Evolutionary conservation across 2,797 vertebrate species (phyloP).

Genomic region (Parauchenoglanis ngamensis): DNA sequence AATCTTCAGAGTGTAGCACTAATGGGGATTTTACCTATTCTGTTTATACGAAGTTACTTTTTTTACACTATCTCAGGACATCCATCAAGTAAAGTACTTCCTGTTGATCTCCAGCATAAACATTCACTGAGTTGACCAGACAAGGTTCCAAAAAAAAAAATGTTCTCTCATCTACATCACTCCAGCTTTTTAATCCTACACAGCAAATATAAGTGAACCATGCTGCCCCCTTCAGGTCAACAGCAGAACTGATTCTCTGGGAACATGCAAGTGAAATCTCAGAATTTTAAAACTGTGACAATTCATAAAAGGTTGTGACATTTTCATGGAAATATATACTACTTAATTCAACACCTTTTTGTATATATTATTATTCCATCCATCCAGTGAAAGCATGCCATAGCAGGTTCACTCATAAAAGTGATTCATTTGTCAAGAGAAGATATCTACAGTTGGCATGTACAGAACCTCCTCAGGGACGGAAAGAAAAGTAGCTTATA

Average conservation of each 20-base stretch:
- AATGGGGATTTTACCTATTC: not conserved
- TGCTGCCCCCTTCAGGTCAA: slow-evolving; percentile 78
- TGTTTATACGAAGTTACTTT: not conserved
- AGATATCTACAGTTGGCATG: not conserved
- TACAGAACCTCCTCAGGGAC: not conserved
- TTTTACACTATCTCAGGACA: not conserved
- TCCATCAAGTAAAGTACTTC: not conserved
- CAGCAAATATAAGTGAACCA: slow-evolving; percentile 65
- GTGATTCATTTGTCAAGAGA: not conserved
- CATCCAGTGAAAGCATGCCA: not conserved
- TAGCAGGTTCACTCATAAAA: not conserved
- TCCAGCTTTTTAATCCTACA: not conserved
- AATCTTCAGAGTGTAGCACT: not conserved
- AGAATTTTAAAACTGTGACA: not conserved
- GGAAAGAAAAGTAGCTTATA: not conserved
- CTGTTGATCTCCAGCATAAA: not conserved
- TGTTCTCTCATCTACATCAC: not conserved
- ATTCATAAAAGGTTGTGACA: no score
- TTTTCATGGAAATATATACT: not conserved
- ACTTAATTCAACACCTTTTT: not conserved
- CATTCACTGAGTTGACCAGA: not conserved
- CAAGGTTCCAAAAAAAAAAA: not conserved
- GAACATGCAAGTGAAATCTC: not conserved
- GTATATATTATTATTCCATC: not conserved
- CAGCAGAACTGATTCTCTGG: slow-evolving; percentile 43